Conservation (phyloP, 2,888 invertebrate species). For the Iselma pallidipennis region DNA sequence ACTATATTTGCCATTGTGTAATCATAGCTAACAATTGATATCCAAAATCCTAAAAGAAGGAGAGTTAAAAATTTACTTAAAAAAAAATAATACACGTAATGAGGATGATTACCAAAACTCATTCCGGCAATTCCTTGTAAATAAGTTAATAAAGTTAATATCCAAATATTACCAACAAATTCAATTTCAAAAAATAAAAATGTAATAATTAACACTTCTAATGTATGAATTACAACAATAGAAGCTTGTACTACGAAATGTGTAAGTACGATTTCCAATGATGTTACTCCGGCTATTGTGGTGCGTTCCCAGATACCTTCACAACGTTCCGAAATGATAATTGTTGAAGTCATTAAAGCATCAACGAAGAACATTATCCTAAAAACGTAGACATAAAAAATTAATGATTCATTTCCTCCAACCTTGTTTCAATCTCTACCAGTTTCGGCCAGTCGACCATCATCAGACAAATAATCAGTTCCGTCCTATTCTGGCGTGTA, state of each 20-base stretch:
- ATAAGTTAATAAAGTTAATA: slow-evolving; percentile 67
- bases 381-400: slow-evolving; percentile 32
- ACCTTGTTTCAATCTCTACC: too few species aligned
- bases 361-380: slow-evolving; percentile 87
- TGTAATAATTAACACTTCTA: slow-evolving; percentile 64
- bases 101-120: slow-evolving; percentile 68
- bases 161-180: slow-evolving; percentile 63
- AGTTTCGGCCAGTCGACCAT: too few species aligned
- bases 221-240: slow-evolving; percentile 64
- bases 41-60: slow-evolving; percentile 67
- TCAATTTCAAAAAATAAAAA: slow-evolving; percentile 66
- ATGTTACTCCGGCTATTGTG: slow-evolving; percentile 81
- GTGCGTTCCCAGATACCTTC: slow-evolving; percentile 89
- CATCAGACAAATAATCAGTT: too few species aligned
- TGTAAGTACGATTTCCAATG: slow-evolving; percentile 78
- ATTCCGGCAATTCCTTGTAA: slow-evolving; percentile 82
- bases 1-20: slow-evolving; percentile 83
- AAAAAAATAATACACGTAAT: too few species aligned
- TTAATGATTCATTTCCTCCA: too few species aligned
- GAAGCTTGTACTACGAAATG: slow-evolving; percentile 77
- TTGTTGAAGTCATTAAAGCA: slow-evolving; percentile 79
- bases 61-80: too few species aligned
- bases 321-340: slow-evolving; percentile 77
- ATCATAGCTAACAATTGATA: slow-evolving; percentile 77
- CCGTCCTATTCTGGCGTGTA: too few species aligned